Conservation (phyloP, 2,113 vertebrate genomes). For the Burhinus bistriatus region DNA sequence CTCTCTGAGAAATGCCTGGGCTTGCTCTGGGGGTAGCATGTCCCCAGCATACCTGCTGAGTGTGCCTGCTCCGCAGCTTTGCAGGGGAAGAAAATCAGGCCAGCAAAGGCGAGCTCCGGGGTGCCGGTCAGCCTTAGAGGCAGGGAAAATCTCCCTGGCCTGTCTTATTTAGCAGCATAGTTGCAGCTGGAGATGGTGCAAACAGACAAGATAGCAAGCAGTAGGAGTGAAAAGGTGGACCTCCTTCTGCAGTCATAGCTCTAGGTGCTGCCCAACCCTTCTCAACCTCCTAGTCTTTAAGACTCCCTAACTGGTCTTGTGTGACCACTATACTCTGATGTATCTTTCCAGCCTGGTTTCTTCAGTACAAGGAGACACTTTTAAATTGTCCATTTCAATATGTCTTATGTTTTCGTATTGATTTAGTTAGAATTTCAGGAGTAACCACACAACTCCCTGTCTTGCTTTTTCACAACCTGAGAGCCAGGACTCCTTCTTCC, state of each 20-base stretch:
- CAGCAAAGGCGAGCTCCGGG: neutral
- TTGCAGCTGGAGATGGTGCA: neutral
- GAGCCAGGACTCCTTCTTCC: neutral
- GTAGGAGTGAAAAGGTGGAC: neutral
- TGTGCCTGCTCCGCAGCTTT: rapidly evolving
- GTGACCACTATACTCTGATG: neutral
- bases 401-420: neutral
- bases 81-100: neutral
- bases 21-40: neutral
- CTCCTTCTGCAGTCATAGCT: neutral
- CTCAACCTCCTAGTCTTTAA: neutral
- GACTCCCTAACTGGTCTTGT: neutral
- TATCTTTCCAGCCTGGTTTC: neutral
- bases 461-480: neutral
- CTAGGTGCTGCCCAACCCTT: neutral
- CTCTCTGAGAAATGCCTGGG: neutral
- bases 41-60: neutral
- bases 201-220: neutral
- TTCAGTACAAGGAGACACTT: neutral
- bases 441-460: neutral
- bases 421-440: neutral
- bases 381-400: neutral
- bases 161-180: neutral
- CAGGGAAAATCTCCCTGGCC: neutral
- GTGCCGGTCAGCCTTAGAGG: neutral